These are phyloP conservation scores for Hyposoter didymator DNA, from an alignment of 2,888 invertebrate species.

Conservation along the genomic window DNA sequence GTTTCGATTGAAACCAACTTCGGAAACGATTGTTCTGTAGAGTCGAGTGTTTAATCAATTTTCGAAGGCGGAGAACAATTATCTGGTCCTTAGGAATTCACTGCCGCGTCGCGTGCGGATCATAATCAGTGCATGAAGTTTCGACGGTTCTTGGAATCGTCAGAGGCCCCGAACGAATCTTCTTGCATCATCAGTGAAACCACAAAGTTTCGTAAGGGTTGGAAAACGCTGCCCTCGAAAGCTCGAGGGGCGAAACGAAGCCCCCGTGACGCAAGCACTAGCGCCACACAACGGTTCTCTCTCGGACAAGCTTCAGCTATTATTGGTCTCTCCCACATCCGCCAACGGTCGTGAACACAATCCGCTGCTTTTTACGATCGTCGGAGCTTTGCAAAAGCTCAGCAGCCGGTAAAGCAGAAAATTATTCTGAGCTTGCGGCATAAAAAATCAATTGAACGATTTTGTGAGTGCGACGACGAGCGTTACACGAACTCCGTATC, in stretches of 20 bases:
- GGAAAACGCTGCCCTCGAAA: background rate
- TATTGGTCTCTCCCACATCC: conserved; percentile 62
- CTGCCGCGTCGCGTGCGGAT: background rate
- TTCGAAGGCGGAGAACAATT: background rate
- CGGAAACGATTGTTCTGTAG: conserved; percentile 18
- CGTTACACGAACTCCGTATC: background rate
- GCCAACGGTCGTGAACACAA: conserved; percentile 74
- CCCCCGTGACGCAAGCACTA: conserved; percentile 64
- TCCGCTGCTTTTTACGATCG: conserved; percentile 47
- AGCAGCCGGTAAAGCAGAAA: conserved; percentile 67
- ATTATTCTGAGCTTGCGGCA: conserved; percentile 45
- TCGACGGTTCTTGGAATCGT: no score
- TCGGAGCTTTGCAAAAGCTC: conserved; percentile 61
- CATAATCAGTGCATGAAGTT: background rate
- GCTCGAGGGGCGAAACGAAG: background rate
- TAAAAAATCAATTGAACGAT: conserved; percentile 51
- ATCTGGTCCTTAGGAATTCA: background rate
- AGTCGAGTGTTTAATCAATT: background rate
- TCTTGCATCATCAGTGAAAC: no score
- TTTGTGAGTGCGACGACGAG: background rate
- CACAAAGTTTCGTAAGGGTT: background rate
- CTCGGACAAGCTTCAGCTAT: conserved; percentile 71
- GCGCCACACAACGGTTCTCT: conserved; percentile 77
- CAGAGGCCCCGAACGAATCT: no score
- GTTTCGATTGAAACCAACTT: conserved; percentile 51